A percentile compares a stretch with the other conserved stretches of the same genome.
Conservation (phyloP, 2,797 vertebrate genomes). For the Pyrocephalus nanus region DNA sequence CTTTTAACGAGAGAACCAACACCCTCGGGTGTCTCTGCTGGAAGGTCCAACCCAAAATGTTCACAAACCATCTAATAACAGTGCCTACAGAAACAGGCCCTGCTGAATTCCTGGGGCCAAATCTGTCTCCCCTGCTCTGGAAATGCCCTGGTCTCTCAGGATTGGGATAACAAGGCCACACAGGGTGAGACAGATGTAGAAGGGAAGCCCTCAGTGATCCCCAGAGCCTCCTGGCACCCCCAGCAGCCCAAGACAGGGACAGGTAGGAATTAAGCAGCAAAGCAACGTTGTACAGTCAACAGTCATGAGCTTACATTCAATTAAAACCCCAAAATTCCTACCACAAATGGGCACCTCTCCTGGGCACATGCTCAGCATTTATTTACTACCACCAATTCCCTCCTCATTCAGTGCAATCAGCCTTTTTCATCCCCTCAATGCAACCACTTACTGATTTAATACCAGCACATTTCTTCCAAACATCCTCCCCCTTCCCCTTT, state of each 20-base stretch:
- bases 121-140: accelerated
- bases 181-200: neutral
- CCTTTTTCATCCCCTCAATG: neutral
- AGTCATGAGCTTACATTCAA: neutral
- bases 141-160: neutral
- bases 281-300: neutral
- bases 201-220: neutral
- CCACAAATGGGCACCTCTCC: neutral
- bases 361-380: neutral
- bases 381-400: neutral
- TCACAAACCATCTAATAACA: accelerated
- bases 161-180: neutral
- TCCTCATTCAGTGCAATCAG: neutral
- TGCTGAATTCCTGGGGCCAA: neutral
- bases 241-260: too few species aligned
- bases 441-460: neutral
- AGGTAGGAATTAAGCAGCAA: neutral
- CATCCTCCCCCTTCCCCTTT: neutral
- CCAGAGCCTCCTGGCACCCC: neutral
- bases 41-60: neutral
- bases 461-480: neutral
- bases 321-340: neutral
- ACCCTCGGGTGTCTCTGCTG: neutral
- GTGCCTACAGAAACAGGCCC: neutral
- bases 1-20: neutral